Evolutionary conservation across 2,113 vertebrate genomes (phyloP).

Genomic region (Greenwoodochromis staneri): DNA sequence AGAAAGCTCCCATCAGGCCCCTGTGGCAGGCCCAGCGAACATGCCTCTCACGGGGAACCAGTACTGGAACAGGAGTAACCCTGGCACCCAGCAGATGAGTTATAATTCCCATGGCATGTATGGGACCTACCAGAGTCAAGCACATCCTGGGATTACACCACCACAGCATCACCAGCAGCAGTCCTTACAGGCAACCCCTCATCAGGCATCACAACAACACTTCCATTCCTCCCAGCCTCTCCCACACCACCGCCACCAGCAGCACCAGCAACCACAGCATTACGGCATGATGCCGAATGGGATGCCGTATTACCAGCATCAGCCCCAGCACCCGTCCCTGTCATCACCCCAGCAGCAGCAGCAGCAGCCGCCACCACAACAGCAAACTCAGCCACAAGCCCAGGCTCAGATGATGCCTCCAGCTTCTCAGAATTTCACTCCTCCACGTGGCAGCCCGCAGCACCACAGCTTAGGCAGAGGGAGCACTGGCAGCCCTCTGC

Average conservation of each 20-base stretch:
- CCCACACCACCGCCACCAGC: conserved; percentile 53
- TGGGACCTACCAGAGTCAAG: conserved; percentile 66
- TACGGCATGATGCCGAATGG: conserved; percentile 71
- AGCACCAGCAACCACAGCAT: conserved; percentile 64
- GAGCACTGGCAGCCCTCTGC: conserved; percentile 57
- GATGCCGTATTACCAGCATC: conserved; percentile 71
- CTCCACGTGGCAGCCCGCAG: conserved; percentile 65
- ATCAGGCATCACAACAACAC: conserved; percentile 56
- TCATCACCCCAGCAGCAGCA: conserved; percentile 45
- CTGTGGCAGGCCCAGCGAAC: conserved; percentile 69
- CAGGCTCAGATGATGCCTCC: conserved; percentile 57
- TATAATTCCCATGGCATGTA: conserved; percentile 68
- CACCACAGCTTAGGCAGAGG: conserved; percentile 56
- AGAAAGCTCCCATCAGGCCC: conserved; percentile 68
- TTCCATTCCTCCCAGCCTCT: conserved; percentile 60
- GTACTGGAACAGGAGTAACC: conserved; percentile 82
- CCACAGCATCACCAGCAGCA: conserved; percentile 71
- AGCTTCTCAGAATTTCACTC: conserved; percentile 62
- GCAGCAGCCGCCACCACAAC: background rate
- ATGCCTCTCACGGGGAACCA: conserved; percentile 71
- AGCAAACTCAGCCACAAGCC: conserved; percentile 47
- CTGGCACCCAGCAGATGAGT: conserved; percentile 77
- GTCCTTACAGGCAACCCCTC: conserved; percentile 51
- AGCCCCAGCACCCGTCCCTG: conserved; percentile 50
- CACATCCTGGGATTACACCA: conserved; percentile 55